Evolutionary conservation across 30 jellyfish, hydroid and myxozoan species (phyloP).

Genomic region (Hydractinia echinata): DNA sequence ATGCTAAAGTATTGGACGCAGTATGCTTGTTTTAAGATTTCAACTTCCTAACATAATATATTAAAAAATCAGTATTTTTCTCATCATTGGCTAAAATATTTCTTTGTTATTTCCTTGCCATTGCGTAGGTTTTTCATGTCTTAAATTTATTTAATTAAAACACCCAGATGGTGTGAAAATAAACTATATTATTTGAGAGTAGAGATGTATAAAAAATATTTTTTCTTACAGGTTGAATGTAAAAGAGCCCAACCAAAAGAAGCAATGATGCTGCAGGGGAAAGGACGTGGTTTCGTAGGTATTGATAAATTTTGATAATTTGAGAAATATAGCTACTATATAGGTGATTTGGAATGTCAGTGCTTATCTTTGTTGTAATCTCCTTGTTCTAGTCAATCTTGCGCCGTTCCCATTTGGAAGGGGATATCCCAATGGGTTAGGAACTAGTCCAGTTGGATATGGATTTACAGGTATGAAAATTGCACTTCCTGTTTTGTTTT

Average conservation of each 20-base stretch:
- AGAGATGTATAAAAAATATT: neutral
- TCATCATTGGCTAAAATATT: too few species aligned
- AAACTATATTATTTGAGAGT: neutral
- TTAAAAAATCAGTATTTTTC: too few species aligned
- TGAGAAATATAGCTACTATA: neutral
- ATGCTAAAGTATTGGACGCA: too few species aligned
- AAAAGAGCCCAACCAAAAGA: slow-evolving; percentile 96
- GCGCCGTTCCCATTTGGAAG: slow-evolving; percentile 58
- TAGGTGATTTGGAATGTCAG: too few species aligned
- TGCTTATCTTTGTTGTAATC: neutral
- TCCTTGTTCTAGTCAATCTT: slow-evolving; percentile 47
- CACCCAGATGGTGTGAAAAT: neutral
- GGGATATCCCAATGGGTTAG: slow-evolving; percentile 34
- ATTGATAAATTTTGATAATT: neutral
- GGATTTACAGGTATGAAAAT: slow-evolving; percentile 21
- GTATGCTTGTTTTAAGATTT: too few species aligned
- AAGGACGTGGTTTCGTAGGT: slow-evolving; percentile 60
- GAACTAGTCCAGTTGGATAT: slow-evolving; percentile 26
- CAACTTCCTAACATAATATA: too few species aligned
- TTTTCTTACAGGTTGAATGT: slow-evolving; percentile 80
- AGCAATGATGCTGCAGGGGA: slow-evolving; percentile 84
- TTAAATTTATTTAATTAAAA: too few species aligned
- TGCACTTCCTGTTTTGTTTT: neutral
- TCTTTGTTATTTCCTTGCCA: too few species aligned
- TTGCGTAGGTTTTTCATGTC: neutral